Evolutionary conservation across 2,113 vertebrate species (phyloP).

Genomic region (Callaeas wilsoni): DNA sequence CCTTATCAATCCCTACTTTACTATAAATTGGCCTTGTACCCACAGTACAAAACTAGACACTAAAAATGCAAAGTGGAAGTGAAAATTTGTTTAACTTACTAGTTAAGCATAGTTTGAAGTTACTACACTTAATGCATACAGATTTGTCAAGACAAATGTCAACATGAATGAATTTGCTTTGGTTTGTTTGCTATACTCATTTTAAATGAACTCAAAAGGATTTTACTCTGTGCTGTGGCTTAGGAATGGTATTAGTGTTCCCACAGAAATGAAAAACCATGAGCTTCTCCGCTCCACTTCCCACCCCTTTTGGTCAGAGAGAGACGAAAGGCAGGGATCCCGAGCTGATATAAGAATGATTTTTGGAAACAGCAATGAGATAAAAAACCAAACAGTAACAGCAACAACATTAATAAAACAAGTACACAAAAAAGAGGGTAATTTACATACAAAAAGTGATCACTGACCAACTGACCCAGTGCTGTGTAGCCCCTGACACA

Average conservation of each 20-base stretch:
- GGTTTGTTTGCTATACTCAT: not conserved
- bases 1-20: not conserved
- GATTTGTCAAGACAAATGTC: not conserved
- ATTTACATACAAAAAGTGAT: not conserved
- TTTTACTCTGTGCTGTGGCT: not conserved
- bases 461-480: not conserved
- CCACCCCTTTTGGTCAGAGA: not conserved
- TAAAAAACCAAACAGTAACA: not conserved
- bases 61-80: not conserved
- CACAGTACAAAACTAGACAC: not conserved
- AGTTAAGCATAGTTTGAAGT: not conserved
- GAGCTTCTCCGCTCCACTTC: accelerated
- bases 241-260: not conserved
- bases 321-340: not conserved
- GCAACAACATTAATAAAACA: not conserved
- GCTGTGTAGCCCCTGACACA: not conserved
- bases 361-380: not conserved
- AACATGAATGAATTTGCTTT: not conserved
- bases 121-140: not conserved
- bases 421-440: not conserved
- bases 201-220: not conserved
- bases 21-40: not conserved
- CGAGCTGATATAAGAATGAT: not conserved
- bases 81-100: not conserved
- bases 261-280: not conserved